Percentiles rank a stretch among this genome's conserved stretches.
These are phyloP conservation scores for Ceramica pisi DNA, from an alignment of 2,888 invertebrate species.

Conservation along the genomic window DNA sequence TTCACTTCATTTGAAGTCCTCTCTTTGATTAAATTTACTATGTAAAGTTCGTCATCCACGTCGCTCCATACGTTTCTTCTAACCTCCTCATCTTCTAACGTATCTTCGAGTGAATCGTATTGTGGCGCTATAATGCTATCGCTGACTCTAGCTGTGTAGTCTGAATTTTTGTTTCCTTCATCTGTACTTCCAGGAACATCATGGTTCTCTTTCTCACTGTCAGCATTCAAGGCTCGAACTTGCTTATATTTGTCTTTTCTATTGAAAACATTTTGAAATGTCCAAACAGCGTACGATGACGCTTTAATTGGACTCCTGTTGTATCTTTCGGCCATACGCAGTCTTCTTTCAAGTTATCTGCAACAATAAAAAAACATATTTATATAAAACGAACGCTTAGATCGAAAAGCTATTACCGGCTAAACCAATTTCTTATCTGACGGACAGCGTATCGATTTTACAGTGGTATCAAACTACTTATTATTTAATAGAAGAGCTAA, in stretches of 20 bases:
- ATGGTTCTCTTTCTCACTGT: slow-evolving; percentile 68
- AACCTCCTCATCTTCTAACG: slow-evolving; percentile 80
- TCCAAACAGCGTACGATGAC: slow-evolving; percentile 88
- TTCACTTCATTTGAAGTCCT: slow-evolving; percentile 86
- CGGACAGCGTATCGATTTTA: slow-evolving; percentile 75
- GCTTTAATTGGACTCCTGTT: slow-evolving; percentile 84
- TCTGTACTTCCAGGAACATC: slow-evolving; percentile 66
- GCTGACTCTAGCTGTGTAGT: slow-evolving; percentile 52
- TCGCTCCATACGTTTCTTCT: slow-evolving; percentile 88
- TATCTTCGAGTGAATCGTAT: slow-evolving; percentile 64
- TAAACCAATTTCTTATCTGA: slow-evolving; percentile 78
- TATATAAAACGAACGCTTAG: slow-evolving; percentile 58
- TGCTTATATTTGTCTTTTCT: slow-evolving; percentile 64
- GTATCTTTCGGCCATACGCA: slow-evolving; percentile 89
- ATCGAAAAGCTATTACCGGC: slow-evolving; percentile 63
- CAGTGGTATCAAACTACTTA: slow-evolving; percentile 83
- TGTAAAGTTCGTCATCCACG: slow-evolving; percentile 89
- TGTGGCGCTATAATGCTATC: slow-evolving; percentile 81
- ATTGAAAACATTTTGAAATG: slow-evolving; percentile 78
- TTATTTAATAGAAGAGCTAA: slow-evolving; percentile 90
- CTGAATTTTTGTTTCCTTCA: slow-evolving; percentile 56
- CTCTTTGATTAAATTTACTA: slow-evolving; percentile 85
- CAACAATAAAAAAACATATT: slow-evolving; percentile 78
- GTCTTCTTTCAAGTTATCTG: slow-evolving; percentile 85
- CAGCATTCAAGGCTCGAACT: slow-evolving; percentile 64